Base-by-base conservation (phyloP, 2,113 vertebrate genomes). In the Etia nguti region DNA sequence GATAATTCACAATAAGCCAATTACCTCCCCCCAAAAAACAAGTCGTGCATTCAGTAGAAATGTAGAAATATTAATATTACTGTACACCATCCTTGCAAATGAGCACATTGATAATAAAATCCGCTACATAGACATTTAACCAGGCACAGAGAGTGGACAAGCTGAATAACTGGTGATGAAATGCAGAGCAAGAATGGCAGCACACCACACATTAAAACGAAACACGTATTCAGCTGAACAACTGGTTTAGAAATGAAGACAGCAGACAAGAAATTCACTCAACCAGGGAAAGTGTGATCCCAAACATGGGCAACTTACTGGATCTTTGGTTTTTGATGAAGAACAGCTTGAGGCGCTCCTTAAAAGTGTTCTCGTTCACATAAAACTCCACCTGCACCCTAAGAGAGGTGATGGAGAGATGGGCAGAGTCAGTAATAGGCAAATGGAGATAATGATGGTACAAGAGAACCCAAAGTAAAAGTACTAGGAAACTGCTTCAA, bases 261-360 rank as follows among this genome's bases (percentile, higher is more conserved):
- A 48, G 41, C 10, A 43, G 75, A 57, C 55, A 43, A 6, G 3
- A 56, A 81, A 68, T 50, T 50, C 52, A 22, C 15, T 59, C 83
- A 87, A 55, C 57, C 26, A 77, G 34, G 57, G 4, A 79, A 31
- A 26, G 31, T 2, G 8, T n/a, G 26, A 86, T 79, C 57, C 50
- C 10, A 31, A 79, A 81, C 41, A 81, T 31, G 48, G 5, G 43
- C 31, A 88, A 97, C 97, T 97, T 95, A 97, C 97, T 97, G 89
- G 97, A 97, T 96, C 97, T 96, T 96, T 97, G 97, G 96, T 97
- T 97, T 96, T 97, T 97, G 95, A 97, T 97, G 96, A 97, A 97
- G 95, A 97, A 97, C 90, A 97, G 95, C 95, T 97, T 97, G 85
- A 97, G 96, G 22, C 97, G 96, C 92, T 97, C 97, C 92, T 97